Conservation (phyloP, 2,113 vertebrate genomes). For the Stomatorhinus ivindoensis region DNA sequence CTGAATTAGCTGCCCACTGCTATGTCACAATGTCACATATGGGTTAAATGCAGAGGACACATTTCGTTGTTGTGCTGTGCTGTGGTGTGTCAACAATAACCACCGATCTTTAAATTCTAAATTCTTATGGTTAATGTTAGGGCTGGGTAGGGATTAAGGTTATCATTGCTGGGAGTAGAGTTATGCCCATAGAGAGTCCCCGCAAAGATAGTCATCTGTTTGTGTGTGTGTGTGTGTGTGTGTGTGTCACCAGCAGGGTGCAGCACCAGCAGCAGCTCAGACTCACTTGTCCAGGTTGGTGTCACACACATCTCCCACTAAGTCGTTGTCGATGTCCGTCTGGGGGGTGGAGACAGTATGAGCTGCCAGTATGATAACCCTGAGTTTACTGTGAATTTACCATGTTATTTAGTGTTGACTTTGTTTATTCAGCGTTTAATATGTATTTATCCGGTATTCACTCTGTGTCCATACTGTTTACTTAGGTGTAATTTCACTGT, state of each 20-base stretch:
- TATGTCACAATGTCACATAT: too few species aligned
- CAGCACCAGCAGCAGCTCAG: background rate
- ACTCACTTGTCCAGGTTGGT: constrained; percentile 81
- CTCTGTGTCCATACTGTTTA: background rate
- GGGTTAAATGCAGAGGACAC: too few species aligned
- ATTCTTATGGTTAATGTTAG: too few species aligned
- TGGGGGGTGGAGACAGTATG: constrained; percentile 33
- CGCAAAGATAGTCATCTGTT: too few species aligned
- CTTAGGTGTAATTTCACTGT: background rate
- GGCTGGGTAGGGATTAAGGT: too few species aligned
- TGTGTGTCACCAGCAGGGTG: background rate
- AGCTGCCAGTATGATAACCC: background rate
- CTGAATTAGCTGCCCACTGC: too few species aligned
- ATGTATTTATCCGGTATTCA: background rate
- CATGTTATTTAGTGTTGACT: background rate
- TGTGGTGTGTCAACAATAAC: too few species aligned
- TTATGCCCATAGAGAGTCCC: too few species aligned
- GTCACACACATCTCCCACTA: constrained; percentile 80
- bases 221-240: background rate
- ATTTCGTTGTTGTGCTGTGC: too few species aligned
- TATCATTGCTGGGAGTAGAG: too few species aligned
- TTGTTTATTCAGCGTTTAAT: background rate
- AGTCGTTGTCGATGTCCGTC: constrained; percentile 75
- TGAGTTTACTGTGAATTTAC: background rate
- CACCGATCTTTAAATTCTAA: too few species aligned